Evolutionary conservation across 2,888 invertebrate species (phyloP), one percentile per base, ranked within the genome.

Genomic region (Electrophaes corylata): DNA sequence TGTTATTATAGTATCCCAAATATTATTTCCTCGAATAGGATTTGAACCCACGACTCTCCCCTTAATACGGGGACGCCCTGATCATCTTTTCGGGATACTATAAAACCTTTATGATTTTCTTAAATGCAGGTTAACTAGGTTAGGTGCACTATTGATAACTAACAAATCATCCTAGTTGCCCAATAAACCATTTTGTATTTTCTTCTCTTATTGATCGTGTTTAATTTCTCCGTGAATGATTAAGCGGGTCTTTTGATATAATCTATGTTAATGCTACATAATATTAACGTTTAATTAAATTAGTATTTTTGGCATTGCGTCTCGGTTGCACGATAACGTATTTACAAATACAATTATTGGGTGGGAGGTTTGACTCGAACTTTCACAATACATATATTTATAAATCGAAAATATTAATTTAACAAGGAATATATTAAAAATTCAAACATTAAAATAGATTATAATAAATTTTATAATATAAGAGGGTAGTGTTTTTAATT

Each of bases 271-370:
- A 76, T 66, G 65, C 77, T 78, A 80, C 70, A 47, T 70, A 74
- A 78, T 75, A 79, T 74, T 71, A 69, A 69, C 66, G 64, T 62
- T 73, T 75, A 76, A 74, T 73, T 78, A 76, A 62, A 61, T 73
- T 73, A 73, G 73, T 70, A 67, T 83, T 79, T 86, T 86, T 86
- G 86, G 86, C 85, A 85, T 84, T 73, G 70, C 65, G 73, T 72
- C 77, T 81, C 73, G 58, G 69, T 73, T 52, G 73, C 75, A 76
- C 79, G 78, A 73, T 64, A 79, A 79, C 72, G 64, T 81, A 81
- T 80, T 64, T 81, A 80, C 81, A 81, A 47, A 56, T 62, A 64
- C 58, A 66, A 68, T 64, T 66, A 70, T 72, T 71, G 71, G 75
- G 77, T 72, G 77, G 73, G 73, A 74, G 62, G 20, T 56, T 70